A percentile compares a stretch with the other conserved stretches of the same genome.
Evolutionary conservation across 2,113 vertebrate genomes (phyloP).

Genomic region (Tenebrosternarchus preto): DNA sequence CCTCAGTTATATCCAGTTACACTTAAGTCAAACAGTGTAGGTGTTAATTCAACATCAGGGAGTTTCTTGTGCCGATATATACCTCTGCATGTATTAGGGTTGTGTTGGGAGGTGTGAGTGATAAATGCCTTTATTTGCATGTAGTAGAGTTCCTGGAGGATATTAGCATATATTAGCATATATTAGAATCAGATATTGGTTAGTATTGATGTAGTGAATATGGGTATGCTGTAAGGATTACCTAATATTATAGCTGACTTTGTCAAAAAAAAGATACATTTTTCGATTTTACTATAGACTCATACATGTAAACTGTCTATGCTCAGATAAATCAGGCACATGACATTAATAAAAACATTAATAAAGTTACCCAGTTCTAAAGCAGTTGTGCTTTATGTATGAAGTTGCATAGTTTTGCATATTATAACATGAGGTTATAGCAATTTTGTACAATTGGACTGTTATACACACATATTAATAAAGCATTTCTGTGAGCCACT

Average conservation of each 20-base stretch:
- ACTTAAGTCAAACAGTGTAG: too few relatives aligned
- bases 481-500: too few relatives aligned
- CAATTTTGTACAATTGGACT: not conserved
- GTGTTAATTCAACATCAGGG: too few relatives aligned
- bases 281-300: not conserved
- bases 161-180: too few relatives aligned
- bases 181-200: not conserved
- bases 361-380: not conserved
- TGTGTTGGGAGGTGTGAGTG: too few relatives aligned
- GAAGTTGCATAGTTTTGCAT: not conserved
- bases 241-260: not conserved
- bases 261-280: not conserved
- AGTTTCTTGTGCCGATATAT: too few relatives aligned
- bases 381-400: not conserved
- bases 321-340: not conserved
- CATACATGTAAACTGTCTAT: not conserved
- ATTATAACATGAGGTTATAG: not conserved
- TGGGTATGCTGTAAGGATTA: not conserved
- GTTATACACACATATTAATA: not conserved
- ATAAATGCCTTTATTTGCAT: constrained; percentile 1
- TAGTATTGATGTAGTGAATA: not conserved
- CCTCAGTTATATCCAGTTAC: too few relatives aligned
- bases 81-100: too few relatives aligned
- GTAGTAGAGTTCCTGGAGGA: not conserved
- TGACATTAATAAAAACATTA: not conserved